These are phyloP conservation scores for Pangasius djambal DNA, from an alignment of 2,797 vertebrate species.

Conservation along the genomic window DNA sequence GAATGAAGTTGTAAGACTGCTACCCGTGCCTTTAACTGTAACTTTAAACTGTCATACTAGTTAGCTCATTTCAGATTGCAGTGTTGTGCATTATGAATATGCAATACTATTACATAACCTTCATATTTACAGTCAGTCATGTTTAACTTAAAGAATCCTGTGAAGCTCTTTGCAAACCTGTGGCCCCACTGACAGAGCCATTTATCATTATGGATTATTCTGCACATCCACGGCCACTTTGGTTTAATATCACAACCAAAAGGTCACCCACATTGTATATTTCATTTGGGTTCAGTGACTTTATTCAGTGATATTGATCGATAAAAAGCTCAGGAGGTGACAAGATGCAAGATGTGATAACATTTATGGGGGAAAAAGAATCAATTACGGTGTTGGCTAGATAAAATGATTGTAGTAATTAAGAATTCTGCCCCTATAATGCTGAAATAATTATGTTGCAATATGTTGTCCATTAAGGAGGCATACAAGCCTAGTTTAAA, in stretches of 20 bases:
- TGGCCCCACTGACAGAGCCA: not conserved
- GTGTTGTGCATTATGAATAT: constrained; percentile 10
- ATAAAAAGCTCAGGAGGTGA: constrained; percentile 23
- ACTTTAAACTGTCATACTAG: not conserved
- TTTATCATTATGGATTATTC: constrained; percentile 41
- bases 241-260: constrained; percentile 22
- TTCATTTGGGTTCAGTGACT: constrained; percentile 39
- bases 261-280: constrained; percentile 28
- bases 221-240: not conserved
- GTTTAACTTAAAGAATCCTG: not conserved
- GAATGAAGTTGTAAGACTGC: not conserved
- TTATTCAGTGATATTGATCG: constrained; percentile 34
- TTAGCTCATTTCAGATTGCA: not conserved
- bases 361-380: constrained; percentile 1
- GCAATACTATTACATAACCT: not conserved
- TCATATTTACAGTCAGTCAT: not conserved
- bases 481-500: not conserved
- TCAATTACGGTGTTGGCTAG: constrained; percentile 13
- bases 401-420: constrained; percentile 13
- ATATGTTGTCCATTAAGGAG: not conserved
- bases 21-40: not conserved
- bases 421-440: not conserved
- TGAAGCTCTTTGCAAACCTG: constrained; percentile 22
- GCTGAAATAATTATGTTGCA: not conserved
- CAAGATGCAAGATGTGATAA: constrained; percentile 7